These are phyloP conservation scores for Ciona savignyi DNA, from an alignment of 23 tunicate genomes.

Conservation along the genomic window DNA sequence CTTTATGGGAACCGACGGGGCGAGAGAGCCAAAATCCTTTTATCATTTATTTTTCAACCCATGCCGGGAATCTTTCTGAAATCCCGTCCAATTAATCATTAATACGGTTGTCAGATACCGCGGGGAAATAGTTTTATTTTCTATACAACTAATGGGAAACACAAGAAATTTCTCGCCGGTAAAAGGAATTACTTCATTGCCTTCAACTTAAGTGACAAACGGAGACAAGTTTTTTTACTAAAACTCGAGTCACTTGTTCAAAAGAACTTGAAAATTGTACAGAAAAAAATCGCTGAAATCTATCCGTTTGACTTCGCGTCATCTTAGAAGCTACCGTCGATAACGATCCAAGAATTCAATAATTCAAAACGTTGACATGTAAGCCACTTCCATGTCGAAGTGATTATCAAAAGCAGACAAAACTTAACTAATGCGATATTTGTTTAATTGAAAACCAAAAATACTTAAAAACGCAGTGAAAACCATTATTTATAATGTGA, in stretches of 20 bases:
- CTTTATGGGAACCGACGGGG: not conserved
- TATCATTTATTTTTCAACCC: not conserved
- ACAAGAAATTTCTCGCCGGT: not conserved
- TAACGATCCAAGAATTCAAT: not conserved
- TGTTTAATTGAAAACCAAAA: not conserved
- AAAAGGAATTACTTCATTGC: not conserved
- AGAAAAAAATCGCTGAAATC: too few relatives aligned
- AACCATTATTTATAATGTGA: too few relatives aligned
- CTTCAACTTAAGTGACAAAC: not conserved
- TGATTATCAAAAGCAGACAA: not conserved
- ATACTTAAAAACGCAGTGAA: not conserved
- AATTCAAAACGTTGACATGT: not conserved
- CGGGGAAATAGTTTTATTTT: not conserved
- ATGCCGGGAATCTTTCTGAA: not conserved
- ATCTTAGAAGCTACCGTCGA: not conserved
- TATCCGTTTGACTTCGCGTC: not conserved
- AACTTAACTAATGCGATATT: not conserved
- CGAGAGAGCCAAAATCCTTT: not conserved
- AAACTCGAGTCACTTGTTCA: too few relatives aligned
- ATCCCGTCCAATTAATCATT: conserved; percentile 1
- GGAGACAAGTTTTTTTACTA: not conserved
- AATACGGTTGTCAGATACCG: not conserved
- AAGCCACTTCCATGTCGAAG: not conserved
- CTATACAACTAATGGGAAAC: not conserved
- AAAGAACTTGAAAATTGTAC: too few relatives aligned